Conservation (phyloP, 2,113 vertebrate species). For the Mustelus asterias region DNA sequence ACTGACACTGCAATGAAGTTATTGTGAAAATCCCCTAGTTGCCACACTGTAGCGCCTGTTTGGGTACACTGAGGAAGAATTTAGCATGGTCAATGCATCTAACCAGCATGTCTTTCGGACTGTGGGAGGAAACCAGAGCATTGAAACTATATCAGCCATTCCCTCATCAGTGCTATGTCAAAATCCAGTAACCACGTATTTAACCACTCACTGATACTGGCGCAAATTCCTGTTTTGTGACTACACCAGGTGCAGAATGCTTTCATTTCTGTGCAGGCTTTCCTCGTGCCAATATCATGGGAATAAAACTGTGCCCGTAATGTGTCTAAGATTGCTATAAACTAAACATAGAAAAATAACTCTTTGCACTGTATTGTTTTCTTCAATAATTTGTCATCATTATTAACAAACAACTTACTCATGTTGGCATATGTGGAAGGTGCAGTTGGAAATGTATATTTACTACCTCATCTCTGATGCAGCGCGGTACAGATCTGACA, state of each 20-base stretch:
- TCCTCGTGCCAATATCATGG: background rate
- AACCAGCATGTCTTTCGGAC: too few relatives aligned
- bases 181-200: background rate
- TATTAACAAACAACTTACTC: background rate
- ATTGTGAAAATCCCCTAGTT: too few relatives aligned
- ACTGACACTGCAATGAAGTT: too few relatives aligned
- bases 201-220: background rate
- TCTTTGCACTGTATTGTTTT: background rate
- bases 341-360: conserved; percentile 13
- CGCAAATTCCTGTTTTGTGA: background rate
- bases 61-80: too few relatives aligned
- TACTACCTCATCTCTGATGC: background rate
- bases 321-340: background rate
- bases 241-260: background rate
- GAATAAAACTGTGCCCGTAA: conserved; percentile 2
- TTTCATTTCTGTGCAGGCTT: background rate
- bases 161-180: background rate
- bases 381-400: conserved; percentile 14
- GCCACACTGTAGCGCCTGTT: too few relatives aligned
- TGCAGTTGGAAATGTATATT: background rate
- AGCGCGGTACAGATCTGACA: background rate
- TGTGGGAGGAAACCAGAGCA: too few relatives aligned
- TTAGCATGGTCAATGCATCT: too few relatives aligned
- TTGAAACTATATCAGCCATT: background rate
- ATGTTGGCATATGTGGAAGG: background rate